Conservation (phyloP, 2,888 invertebrate species). For the Pharmacophagus antenor region DNA sequence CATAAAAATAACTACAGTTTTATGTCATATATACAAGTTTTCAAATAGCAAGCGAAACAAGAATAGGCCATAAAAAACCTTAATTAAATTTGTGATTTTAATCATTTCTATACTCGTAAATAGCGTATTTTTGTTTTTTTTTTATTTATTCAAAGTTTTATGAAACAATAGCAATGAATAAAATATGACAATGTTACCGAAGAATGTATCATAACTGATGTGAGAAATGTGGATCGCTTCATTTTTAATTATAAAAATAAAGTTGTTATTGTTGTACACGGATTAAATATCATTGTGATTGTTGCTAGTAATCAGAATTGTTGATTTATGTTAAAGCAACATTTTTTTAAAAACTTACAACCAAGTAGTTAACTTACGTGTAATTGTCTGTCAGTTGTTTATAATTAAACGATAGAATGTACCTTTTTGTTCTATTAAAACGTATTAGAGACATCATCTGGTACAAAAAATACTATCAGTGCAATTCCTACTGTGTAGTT, state of each 20-base stretch:
- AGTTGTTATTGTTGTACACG: not conserved
- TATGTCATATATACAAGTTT: no score
- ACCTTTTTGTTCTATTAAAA: not conserved
- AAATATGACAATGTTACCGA: not conserved
- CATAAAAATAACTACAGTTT: no score
- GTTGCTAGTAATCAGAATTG: not conserved
- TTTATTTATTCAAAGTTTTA: not conserved
- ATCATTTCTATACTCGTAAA: not conserved
- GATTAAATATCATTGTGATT: not conserved
- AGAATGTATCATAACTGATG: not conserved
- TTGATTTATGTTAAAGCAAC: not conserved
- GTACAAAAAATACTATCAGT: no score
- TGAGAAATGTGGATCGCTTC: not conserved
- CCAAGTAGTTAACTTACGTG: not conserved
- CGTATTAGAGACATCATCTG: no score
- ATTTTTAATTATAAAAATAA: not conserved
- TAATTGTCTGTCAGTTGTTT: not conserved
- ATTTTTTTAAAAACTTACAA: not conserved
- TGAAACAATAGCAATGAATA: not conserved
- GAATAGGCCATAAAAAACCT: not conserved
- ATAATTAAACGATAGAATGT: not conserved
- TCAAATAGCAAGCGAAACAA: no score
- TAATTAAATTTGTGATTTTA: not conserved
- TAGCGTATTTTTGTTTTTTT: not conserved
- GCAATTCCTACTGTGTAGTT: no score